Evolutionary conservation across 2,888 invertebrate species (phyloP), one percentile per base, ranked within the genome.

Genomic region (Aphidius colemani): DNA sequence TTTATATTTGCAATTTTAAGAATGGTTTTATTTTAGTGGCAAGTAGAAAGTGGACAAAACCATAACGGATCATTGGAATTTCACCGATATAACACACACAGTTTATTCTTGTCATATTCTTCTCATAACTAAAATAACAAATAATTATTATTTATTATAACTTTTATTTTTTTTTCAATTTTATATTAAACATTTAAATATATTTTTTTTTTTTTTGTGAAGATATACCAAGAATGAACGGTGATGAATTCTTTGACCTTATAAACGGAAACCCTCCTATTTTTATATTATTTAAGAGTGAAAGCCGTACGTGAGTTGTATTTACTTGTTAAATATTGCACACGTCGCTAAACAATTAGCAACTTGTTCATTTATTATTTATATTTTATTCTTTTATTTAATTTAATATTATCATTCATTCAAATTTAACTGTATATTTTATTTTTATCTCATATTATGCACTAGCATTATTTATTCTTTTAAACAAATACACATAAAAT

Each of bases 281-380:
- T 18, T 18, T 18, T 18, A 2, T 18, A 18, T 18, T 18, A 2
- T 18, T 18, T 18, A 18, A 18, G 61, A 66, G 70, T 69, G 69
- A 70, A 70, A 70, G 70, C 65, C 45, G 50, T 53, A 53, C 43
- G 50, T 55, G 61, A 58, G 67, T 13, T 18, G 48, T 49, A 49
- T 70, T 68, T 57, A 59, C 67, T 68, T 61, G 66, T 70, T 68
- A 67, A 69, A 66, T 61, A 67, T 70, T 68, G 68, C 65, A 60
- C 59, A 43, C 13, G 13, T 18, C 13, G 66, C 59, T 65, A 65
- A 59, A 63, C 68, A 67, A 70, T 69, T 69, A 69, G 65, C 57
- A 56, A 65, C 65, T 65, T 60, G 61, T 53, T 59, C 30, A 30
- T 30, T 30, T 30, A 30, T 50, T 30, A 13, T 51, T 7, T 39